Base-by-base conservation (phyloP, 2,888 invertebrate species). In the Polymixis flavicincta region DNA sequence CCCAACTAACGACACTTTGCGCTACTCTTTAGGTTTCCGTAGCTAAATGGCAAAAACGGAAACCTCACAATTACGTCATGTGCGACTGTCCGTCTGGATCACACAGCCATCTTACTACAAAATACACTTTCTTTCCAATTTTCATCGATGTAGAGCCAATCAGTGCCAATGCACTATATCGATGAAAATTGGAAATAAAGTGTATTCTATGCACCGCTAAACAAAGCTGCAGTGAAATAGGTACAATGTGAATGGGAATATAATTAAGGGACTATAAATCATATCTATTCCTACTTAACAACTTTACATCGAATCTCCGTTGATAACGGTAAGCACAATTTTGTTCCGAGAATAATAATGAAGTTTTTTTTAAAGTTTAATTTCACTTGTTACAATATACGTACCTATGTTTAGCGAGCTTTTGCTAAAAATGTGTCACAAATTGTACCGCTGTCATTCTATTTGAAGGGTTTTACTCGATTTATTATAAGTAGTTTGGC, bases 311-410 rank as follows among this genome's bases (percentile, higher is more conserved):
- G 50, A 25, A 32, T 52, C 66, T 48, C 22, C 70, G 48, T 70
- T 25, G n/a, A 45, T 76, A 80, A 80, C 80, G 42, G 79, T 66
- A 52, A 37, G 45, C 60, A 19, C 32, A 69, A 80, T 80, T 67
- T 75, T 68, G 54, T 76, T 45, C 25, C 2, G 45, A 59, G 54
- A 57, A 45, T 61, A 66, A 66, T 55, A 37, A 19, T 0, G 8
- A 28, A 28, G 17, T 45, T 66, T 74, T 52, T 50, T 42, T n/a
- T 9, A 57, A 14, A 57, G 50, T n/a, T 59, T 37, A 59, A 76
- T 75, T 76, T 76, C 28, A 48, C 67, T 67, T 48, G n/a, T 45
- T 45, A 66, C 9, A 50, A 37, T 37, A 37, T 3, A 32, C 22
- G 54, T n/a, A n/a, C n/a, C n/a, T n/a, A n/a, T 13, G 13, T 55